phyloP scores from a whole-genome alignment of 1,140 invertebrate species.

The Drosophila truncata region DNA sequence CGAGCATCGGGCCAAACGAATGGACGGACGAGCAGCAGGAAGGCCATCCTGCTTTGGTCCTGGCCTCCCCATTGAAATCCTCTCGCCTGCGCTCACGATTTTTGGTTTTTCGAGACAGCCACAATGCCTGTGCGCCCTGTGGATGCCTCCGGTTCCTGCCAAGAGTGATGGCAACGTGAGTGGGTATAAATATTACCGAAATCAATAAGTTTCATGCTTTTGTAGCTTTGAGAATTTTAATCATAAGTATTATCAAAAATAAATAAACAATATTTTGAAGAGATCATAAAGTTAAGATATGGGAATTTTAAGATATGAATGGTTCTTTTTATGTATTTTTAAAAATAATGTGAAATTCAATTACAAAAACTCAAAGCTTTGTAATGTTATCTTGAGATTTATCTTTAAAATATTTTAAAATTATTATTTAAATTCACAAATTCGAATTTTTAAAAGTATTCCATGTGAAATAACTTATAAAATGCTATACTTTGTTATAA shows the following conservation, averaged over 20 bases:
- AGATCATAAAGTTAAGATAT: too few species aligned
- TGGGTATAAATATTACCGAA: background rate
- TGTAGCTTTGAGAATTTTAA: background rate
- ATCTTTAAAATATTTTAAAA: too few species aligned
- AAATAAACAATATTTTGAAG: background rate
- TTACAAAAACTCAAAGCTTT: background rate
- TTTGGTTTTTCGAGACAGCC: conserved; percentile 76
- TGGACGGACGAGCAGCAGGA: conserved; percentile 25
- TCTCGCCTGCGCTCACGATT: conserved; percentile 55
- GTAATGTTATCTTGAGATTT: background rate
- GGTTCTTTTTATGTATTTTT: background rate
- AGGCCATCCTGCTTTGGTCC: background rate
- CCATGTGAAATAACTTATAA: too few species aligned
- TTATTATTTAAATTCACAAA: too few species aligned
- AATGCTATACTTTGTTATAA: too few species aligned
- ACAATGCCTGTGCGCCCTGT: conserved; percentile 62
- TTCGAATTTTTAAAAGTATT: too few species aligned
- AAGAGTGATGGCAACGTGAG: conserved; percentile 41
- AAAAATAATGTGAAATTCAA: background rate
- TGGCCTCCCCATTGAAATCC: conserved; percentile 25
- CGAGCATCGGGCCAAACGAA: conserved; percentile 65
- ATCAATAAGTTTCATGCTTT: background rate
- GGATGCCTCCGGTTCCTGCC: conserved; percentile 28
- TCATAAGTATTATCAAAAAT: background rate
- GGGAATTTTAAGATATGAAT: too few species aligned